Evolutionary conservation across 2,888 invertebrate genomes (phyloP).

Genomic region (Cremastinae sp.): DNA sequence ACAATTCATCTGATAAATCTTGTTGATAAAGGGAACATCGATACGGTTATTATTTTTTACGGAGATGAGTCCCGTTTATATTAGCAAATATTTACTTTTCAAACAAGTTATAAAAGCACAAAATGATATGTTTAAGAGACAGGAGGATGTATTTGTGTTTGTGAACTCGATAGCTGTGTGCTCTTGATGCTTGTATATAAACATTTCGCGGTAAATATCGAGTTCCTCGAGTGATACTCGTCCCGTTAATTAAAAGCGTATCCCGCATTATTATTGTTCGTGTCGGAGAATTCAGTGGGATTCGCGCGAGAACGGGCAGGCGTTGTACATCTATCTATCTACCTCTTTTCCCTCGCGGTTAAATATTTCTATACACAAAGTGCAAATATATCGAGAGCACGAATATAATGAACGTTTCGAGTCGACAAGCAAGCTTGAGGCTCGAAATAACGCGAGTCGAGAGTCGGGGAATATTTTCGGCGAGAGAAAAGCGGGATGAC

Average conservation of each 20-base stretch:
- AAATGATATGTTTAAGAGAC: conserved; percentile 33
- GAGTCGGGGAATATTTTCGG: no score
- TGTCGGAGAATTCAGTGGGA: conserved; percentile 53
- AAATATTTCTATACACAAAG: conserved; percentile 5
- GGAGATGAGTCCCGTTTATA: conserved; percentile 6
- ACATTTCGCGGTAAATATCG: conserved; percentile 32
- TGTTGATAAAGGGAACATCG: not conserved
- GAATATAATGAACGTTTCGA: no score
- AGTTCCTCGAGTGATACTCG: conserved; percentile 43
- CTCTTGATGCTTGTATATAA: not conserved
- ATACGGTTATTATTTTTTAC: not conserved
- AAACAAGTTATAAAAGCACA: conserved; percentile 43
- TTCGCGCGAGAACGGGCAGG: conserved; percentile 51
- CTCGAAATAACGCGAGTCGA: no score
- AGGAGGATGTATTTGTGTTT: not conserved
- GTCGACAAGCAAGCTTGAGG: no score
- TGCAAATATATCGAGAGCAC: not conserved
- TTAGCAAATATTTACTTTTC: conserved; percentile 22
- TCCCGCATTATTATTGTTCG: conserved; percentile 57
- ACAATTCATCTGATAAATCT: not conserved
- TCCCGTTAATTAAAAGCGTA: conserved; percentile 58
- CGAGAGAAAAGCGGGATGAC: no score
- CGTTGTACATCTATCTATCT: conserved; percentile 25
- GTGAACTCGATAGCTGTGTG: conserved; percentile 8
- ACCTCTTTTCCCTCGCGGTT: conserved; percentile 11